phyloP scores from a whole-genome alignment of 2,797 vertebrate genomes.

The Onychomys arenicola region DNA sequence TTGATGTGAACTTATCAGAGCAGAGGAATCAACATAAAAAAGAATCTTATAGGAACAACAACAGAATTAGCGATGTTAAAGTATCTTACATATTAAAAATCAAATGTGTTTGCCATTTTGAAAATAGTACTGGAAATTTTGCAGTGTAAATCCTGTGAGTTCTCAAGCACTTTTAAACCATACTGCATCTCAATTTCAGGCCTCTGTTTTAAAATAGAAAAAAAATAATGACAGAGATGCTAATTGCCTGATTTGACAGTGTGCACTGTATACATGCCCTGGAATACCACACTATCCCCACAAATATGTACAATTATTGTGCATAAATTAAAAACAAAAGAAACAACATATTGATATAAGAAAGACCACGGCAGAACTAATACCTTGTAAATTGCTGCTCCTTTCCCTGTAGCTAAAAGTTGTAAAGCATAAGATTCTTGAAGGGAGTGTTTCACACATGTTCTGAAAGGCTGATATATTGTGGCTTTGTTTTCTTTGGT shows the following conservation, averaged over 20 bases:
- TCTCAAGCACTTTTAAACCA: slow-evolving; percentile 29
- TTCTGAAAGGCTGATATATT: neutral
- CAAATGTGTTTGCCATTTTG: slow-evolving; percentile 57
- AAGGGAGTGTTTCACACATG: neutral
- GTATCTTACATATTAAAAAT: slow-evolving; percentile 49
- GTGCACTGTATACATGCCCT: neutral
- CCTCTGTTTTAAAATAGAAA: neutral
- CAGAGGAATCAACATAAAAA: slow-evolving; percentile 65
- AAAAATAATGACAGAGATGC: neutral
- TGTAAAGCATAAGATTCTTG: neutral
- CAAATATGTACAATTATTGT: neutral
- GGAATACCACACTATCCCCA: neutral
- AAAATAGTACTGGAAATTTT: slow-evolving; percentile 23
- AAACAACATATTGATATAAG: neutral
- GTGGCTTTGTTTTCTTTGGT: slow-evolving; percentile 44
- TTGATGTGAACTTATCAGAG: slow-evolving; percentile 65
- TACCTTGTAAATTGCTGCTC: neutral
- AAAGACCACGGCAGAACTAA: neutral
- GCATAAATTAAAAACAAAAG: neutral
- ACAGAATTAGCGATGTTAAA: slow-evolving; percentile 4
- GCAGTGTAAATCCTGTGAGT: slow-evolving; percentile 13
- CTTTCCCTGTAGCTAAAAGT: slow-evolving; percentile 13
- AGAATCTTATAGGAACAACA: slow-evolving; percentile 44
- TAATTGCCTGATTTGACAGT: neutral
- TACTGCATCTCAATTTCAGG: neutral